Base-by-base conservation (phyloP, 2,797 vertebrate genomes). In the Ambastaia sidthimunki region DNA sequence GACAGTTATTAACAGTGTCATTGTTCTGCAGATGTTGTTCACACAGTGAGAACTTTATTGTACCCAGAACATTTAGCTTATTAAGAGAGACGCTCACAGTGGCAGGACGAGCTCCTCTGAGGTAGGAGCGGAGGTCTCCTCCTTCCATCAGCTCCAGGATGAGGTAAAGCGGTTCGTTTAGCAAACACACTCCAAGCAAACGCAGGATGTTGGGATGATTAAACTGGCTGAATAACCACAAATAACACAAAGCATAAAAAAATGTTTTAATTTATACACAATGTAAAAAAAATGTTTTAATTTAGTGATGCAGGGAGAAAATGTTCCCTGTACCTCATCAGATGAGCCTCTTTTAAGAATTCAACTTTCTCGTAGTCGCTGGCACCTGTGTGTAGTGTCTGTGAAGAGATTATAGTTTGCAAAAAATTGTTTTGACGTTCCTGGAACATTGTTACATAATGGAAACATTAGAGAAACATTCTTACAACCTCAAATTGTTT, bases 111-210 rank as follows among this genome's bases (percentile, higher is more conserved):
- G 93, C 91, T 89, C 87, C 91, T 71, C 90, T 84, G 82, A 95
- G 87, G 78, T 93, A 94, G 48, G 86, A 89, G 21, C 93, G 91
- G 52, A 95, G 91, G 76, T 94, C 93, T 23, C 93, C 92, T 80
- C 93, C 94, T 86, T 94, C 92, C 94, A 95, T 95, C 82, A 95
- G 63, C 80, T 94, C 93, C 76, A 94, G 80, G 59, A 94, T 93
- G 71, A 94, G 92, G 74, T 93, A 94, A 74, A 92, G 93, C 67
- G 93, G 92, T 76, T 95, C 93, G 9, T 91, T 93, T 59, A 89
- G 76, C 19, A 94, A 86, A 82, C 89, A 89, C 31, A 94, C 90
- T 0, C 92, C 93, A 55, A 94, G 88, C 68, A 94, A 89, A 79
- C 90, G 91, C 88, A 90, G 84, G 86, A 95, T 94, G 84, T 94